Percentiles rank a stretch among this genome's conserved stretches.
Conservation (phyloP, 2,113 vertebrate species). For the Choloepus hoffmanni region DNA sequence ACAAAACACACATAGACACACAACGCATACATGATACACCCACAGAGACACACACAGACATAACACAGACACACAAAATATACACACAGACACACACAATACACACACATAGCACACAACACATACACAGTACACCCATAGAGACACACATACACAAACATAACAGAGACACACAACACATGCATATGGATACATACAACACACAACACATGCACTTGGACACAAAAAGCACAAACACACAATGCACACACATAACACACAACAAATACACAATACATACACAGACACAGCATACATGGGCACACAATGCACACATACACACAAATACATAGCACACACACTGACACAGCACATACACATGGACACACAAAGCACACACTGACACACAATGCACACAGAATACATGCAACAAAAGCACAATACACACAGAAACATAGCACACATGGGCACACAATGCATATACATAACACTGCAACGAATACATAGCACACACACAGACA, state of each 20-base stretch:
- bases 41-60: rapidly evolving
- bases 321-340: rapidly evolving
- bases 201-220: not conserved
- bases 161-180: rapidly evolving
- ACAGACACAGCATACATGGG: not conserved
- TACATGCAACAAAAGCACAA: not conserved
- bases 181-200: not conserved
- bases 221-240: not conserved
- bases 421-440: rapidly evolving
- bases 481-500: not conserved
- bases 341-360: rapidly evolving
- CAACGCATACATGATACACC: too few species aligned
- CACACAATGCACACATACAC: too few species aligned
- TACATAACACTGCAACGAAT: too few species aligned
- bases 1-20: not conserved
- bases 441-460: not conserved
- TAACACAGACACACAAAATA: too few species aligned
- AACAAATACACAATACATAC: rapidly evolving
- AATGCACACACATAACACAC: not conserved
- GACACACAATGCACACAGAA: not conserved
- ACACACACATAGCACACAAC: not conserved
- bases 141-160: not conserved
- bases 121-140: not conserved
- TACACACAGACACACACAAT: not conserved
- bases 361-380: not conserved